Conservation (phyloP, 2,797 vertebrate genomes). For the Phyllotis vaccarum region DNA sequence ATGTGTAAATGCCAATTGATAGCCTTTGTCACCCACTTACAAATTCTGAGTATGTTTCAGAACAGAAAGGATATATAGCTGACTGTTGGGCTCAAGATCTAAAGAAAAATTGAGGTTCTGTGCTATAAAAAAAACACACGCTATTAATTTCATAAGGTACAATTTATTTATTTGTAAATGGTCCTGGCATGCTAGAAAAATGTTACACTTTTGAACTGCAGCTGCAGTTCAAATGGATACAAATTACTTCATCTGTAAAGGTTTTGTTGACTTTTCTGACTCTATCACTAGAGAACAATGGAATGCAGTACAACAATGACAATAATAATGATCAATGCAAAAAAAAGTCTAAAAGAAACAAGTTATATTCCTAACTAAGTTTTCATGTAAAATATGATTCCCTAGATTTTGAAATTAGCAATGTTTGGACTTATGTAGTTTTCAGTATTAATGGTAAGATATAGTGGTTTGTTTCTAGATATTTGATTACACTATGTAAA, state of each 20-base stretch:
- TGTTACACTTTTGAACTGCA: background rate
- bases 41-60: background rate
- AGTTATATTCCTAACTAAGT: background rate
- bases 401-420: background rate
- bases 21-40: background rate
- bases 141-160: slow-evolving; percentile 4
- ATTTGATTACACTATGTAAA: background rate
- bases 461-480: background rate
- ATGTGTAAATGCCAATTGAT: slow-evolving; percentile 43
- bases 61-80: background rate
- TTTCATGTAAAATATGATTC: background rate
- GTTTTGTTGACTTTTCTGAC: slow-evolving; percentile 52
- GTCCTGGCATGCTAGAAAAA: background rate
- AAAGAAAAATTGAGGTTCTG: slow-evolving; percentile 44
- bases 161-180: background rate
- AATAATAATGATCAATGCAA: background rate
- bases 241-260: slow-evolving; percentile 27
- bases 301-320: background rate
- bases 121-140: slow-evolving; percentile 47
- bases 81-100: slow-evolving; percentile 40
- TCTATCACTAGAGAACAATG: slow-evolving; percentile 13
- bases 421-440: background rate
- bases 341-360: slow-evolving; percentile 29
- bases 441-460: background rate
- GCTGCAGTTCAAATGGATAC: background rate